Base-by-base conservation (phyloP, 2,888 invertebrate species). In the Dryadula phaetusa region DNA sequence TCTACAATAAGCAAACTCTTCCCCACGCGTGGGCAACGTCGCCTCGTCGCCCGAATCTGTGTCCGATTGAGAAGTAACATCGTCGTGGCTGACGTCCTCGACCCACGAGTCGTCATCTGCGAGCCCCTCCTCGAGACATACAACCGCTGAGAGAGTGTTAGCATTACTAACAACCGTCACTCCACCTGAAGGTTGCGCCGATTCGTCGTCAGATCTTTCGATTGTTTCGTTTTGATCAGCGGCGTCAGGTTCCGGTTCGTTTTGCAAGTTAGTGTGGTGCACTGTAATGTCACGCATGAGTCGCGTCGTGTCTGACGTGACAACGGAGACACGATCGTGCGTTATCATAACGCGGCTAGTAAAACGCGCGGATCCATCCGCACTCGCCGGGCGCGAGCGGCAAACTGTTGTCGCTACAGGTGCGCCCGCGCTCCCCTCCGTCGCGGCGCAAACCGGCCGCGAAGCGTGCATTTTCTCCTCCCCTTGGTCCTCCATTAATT, bases 31-130 rank as follows among this genome's bases (percentile, higher is more conserved):
- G 14, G 94, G 94, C 69, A 95, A 93, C 12, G 93, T 92, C 44
- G 94, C 94, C 81, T 96, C 96, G 76, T 95, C 95, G 65, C 94
- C 95, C 12, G 95, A 95, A 74, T 96, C 95, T 14, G 95, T 93
- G 74, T 95, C 95, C 67, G 94, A 95, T 70, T 94, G 94, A 44
- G 95, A 94, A n/a, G 94, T 94, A 72, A 90, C 94, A 74, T 96
- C 96, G 76, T 96, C 96, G 83, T 96, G 95, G 77, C 96, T 96
- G 72, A 96, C 94, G 84, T 97, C 97, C 87, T 97, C 97, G 72
- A 97, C 97, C 97, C 97, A 97, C 70, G 97, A 97, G 84, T 98
- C 97, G 86, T 97, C 97, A 82, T 97, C 97, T 61, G 97, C 97
- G 67, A 97, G 91, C 72, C 97, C 97, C 89, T 97, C 97, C 87